Evolutionary conservation across 2,888 invertebrate species (phyloP).

Genomic region (Laothoe populi): DNA sequence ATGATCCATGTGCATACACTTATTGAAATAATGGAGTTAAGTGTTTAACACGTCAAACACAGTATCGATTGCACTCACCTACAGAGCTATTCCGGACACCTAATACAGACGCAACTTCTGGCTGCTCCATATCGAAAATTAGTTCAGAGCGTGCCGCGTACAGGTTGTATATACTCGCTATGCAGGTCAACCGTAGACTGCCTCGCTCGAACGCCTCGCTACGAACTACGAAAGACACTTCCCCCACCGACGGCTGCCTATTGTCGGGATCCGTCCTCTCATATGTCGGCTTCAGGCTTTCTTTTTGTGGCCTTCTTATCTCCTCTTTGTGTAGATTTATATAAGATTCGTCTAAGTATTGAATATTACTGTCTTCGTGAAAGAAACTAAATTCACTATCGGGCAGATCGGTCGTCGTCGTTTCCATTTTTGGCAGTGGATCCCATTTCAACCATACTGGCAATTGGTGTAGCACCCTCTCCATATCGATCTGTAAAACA

Average conservation of each 20-base stretch:
- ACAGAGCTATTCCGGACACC: conserved; percentile 87
- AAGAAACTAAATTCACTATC: conserved; percentile 77
- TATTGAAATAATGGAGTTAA: conserved; percentile 1
- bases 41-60: conserved; percentile 34
- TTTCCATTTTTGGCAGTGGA: conserved; percentile 69
- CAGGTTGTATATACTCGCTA: conserved; percentile 88
- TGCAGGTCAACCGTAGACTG: conserved; percentile 87
- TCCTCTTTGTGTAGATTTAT: conserved; percentile 78
- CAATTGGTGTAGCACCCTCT: conserved; percentile 68
- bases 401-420: conserved; percentile 71
- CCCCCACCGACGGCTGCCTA: conserved; percentile 71
- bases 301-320: conserved; percentile 73
- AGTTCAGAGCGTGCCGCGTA: conserved; percentile 87
- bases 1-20: not conserved
- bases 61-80: conserved; percentile 71
- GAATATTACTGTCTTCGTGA: conserved; percentile 75
- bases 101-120: conserved; percentile 89
- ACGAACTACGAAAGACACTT: conserved; percentile 86
- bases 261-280: conserved; percentile 75
- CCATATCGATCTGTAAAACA: conserved; percentile 72
- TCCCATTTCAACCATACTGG: conserved; percentile 81
- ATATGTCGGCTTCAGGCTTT: conserved; percentile 63
- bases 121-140: conserved; percentile 89
- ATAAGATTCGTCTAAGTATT: conserved; percentile 78
- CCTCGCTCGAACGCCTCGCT: conserved; percentile 87